Evolutionary conservation across 2,113 vertebrate species (phyloP), one percentile per base, ranked within the genome.

Genomic region (Cichladusa arquata): DNA sequence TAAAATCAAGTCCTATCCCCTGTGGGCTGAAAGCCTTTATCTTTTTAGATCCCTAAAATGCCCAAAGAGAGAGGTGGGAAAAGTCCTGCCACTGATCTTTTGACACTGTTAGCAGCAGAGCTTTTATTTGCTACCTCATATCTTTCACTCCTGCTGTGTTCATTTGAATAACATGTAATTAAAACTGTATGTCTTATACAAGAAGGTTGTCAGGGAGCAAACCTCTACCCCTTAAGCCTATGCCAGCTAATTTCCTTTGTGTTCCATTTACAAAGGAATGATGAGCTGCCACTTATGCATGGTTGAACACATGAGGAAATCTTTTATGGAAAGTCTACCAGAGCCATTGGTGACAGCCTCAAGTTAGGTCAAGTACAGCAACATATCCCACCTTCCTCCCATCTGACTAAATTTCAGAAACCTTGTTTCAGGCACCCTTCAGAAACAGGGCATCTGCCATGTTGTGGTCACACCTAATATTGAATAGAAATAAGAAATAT

Each of bases 391-490:
- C 40, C n/a, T 53, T 74, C 56, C 40, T 87, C 16, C 45, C 31
- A 36, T 47, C 36, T 64, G 48, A 53, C 25, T 87, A 9, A 51
- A n/a, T 64, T 82, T 90, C 70, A 57, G 44, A 67, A 90, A 48
- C 8, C 6, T 54, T 73, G 7, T 79, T 73, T 60, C 20, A 60
- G 65, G 24, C 14, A 40, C 11, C 14, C 10, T 44, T 50, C 51
- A 67, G 56, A 82, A 67, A 38, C 12, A 25, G 19, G 33, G 7
- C 0, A 2, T 54, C 42, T 76, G 79, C 48, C 26, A 5, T 4
- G 3, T 5, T 47, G 53, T 36, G 34, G 48, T 67, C 25, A 15
- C 14, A 6, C 10, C 8, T 7, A 34, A 0, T 42, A 31, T n/a
- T 60, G 36, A 70, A 28, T 14, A 10, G 36, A 48, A 13, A 48